These are phyloP conservation scores for Scelioninae gen. 2 DNA, from an alignment of 2,888 invertebrate species.

Conservation along the genomic window DNA sequence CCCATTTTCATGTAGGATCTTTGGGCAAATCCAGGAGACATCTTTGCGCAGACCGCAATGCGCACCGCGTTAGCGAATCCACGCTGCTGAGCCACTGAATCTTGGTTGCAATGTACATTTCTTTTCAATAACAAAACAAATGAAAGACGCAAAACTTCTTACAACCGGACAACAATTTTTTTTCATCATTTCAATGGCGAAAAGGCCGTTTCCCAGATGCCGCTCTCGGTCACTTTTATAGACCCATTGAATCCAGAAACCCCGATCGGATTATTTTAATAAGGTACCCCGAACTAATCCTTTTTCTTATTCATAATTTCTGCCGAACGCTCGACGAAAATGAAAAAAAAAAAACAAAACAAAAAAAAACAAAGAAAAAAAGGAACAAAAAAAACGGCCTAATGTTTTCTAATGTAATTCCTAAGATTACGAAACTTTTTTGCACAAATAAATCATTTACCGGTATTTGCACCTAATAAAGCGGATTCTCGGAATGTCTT, in stretches of 20 bases:
- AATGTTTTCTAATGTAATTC: conserved; percentile 49
- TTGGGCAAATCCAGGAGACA: too few species aligned
- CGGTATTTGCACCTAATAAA: conserved; percentile 53
- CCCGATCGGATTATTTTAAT: conserved; percentile 48
- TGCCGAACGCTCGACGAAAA: too few species aligned
- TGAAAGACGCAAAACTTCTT: too few species aligned
- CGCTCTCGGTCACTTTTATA: conserved; percentile 38
- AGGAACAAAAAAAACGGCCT: conserved; percentile 5
- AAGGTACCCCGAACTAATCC: conserved; percentile 53
- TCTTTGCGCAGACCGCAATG: too few species aligned
- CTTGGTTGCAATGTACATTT: too few species aligned
- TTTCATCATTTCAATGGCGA: conserved; percentile 38
- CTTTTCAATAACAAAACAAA: too few species aligned
- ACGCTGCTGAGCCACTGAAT: too few species aligned
- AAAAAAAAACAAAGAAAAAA: too few species aligned
- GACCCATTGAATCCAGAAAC: conserved; percentile 13
- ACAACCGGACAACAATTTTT: too few species aligned
- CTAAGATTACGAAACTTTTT: conserved; percentile 50
- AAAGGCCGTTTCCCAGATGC: conserved; percentile 50
- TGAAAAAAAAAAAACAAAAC: too few species aligned
- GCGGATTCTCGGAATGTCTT: conserved; percentile 35
- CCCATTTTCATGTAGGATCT: too few species aligned
- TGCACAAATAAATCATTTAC: conserved; percentile 56
- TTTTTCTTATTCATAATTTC: conserved; percentile 52
- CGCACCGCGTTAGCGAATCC: too few species aligned